Percentiles rank a stretch among this genome's conserved stretches.
phyloP scores from a whole-genome alignment of 2,888 invertebrate genomes.

The Macaria liturata region DNA sequence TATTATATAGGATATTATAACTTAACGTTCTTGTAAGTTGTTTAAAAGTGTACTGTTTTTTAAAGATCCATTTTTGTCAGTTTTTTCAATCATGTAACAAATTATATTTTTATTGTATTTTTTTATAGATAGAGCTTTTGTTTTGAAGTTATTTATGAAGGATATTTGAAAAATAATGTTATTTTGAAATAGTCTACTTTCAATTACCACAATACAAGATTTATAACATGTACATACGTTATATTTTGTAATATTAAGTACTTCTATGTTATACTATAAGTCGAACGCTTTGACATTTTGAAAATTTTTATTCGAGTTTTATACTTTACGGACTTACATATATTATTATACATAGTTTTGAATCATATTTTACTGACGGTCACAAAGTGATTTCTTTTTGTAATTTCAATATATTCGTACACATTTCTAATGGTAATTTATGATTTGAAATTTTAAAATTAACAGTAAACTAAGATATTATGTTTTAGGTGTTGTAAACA shows the following conservation, averaged over 20 bases:
- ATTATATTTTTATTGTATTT: too few species aligned
- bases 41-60: too few species aligned
- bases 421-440: constrained; percentile 30
- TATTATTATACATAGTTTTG: constrained; percentile 43
- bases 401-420: constrained; percentile 18
- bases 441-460: constrained; percentile 35
- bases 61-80: too few species aligned
- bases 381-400: constrained; percentile 52
- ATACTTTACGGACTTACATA: constrained; percentile 24
- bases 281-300: constrained; percentile 57
- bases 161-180: too few species aligned
- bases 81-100: too few species aligned
- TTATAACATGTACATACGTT: constrained; percentile 40
- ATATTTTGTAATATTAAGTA: constrained; percentile 44
- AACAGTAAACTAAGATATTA: constrained; percentile 46
- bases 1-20: too few species aligned
- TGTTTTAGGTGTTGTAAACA: constrained; percentile 75
- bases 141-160: too few species aligned
- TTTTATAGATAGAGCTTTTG: too few species aligned
- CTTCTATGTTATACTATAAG: constrained; percentile 33
- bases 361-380: constrained; percentile 41
- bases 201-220: too few species aligned
- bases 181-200: constrained; percentile 39
- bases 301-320: constrained; percentile 41
- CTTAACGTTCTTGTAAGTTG: too few species aligned